phyloP scores from a whole-genome alignment of 2,797 vertebrate genomes.

The Amphiprion clarkii region DNA sequence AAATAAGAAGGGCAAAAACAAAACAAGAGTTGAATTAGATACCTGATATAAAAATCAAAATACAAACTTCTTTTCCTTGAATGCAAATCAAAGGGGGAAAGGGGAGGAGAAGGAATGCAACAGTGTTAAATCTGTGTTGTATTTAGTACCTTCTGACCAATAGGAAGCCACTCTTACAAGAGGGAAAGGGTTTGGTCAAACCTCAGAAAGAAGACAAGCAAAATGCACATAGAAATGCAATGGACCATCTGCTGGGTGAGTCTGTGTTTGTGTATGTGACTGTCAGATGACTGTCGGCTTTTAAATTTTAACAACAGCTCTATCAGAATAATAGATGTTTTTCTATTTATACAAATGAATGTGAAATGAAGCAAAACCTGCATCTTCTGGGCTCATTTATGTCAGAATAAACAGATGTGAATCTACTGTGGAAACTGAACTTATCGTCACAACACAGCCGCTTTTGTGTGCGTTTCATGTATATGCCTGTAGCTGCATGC shows the following conservation, averaged over 20 bases:
- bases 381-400: background rate
- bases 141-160: constrained; percentile 61
- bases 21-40: constrained; percentile 86
- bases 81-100: constrained; percentile 91
- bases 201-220: constrained; percentile 60
- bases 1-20: constrained; percentile 46
- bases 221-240: constrained; percentile 54
- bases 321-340: background rate
- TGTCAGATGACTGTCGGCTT: background rate
- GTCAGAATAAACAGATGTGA: constrained; percentile 15
- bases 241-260: background rate
- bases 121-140: constrained; percentile 76
- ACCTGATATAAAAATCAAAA: constrained; percentile 99
- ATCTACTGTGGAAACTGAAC: constrained; percentile 2
- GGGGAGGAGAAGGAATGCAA: constrained; percentile 81
- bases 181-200: constrained; percentile 52
- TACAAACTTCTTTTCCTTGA: constrained; percentile 98
- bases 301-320: background rate
- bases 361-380: background rate
- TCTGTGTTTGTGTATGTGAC: constrained; percentile 7
- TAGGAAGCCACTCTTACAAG: constrained; percentile 60
- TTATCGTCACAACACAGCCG: constrained; percentile 1
- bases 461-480: background rate
- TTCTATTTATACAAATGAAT: background rate
- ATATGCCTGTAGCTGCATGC: constrained; percentile 16